phyloP scores from a whole-genome alignment of 2,888 invertebrate genomes.

The Chirona hameri region DNA sequence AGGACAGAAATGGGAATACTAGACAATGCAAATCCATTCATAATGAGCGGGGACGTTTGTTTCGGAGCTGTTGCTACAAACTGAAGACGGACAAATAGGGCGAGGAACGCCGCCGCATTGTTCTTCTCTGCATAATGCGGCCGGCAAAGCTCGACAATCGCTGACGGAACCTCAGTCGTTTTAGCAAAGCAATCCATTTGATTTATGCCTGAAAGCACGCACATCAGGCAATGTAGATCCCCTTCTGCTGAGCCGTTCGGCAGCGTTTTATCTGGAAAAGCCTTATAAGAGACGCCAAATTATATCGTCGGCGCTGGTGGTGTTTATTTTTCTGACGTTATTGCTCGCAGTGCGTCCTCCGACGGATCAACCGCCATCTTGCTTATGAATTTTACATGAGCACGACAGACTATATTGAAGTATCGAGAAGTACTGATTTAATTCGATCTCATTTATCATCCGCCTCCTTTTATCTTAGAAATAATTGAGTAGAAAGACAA shows the following conservation, averaged over 20 bases:
- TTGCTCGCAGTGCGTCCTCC: neutral
- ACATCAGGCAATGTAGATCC: neutral
- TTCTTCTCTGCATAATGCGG: neutral
- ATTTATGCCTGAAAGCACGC: neutral
- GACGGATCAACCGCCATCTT: slow-evolving; percentile 22
- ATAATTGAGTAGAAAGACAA: slow-evolving; percentile 13
- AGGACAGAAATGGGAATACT: no score
- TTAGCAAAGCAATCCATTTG: neutral
- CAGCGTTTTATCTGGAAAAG: neutral
- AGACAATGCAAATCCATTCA: neutral
- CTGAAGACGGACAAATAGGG: neutral
- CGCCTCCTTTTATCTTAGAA: slow-evolving; percentile 29
- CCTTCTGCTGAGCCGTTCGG: neutral
- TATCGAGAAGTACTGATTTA: slow-evolving; percentile 29
- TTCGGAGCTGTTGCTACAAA: neutral
- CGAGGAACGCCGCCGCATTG: neutral
- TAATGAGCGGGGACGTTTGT: neutral
- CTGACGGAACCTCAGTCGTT: neutral
- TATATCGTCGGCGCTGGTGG: neutral
- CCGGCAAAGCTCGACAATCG: no score
- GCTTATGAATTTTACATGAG: slow-evolving; percentile 28
- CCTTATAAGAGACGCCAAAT: slow-evolving; percentile 10
- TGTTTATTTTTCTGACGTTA: slow-evolving; percentile 28
- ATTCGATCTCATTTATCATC: slow-evolving; percentile 28
- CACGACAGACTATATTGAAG: slow-evolving; percentile 28